Evolutionary conservation across 2,888 invertebrate species (phyloP).

Genomic region (Hoplodrina blanda): DNA sequence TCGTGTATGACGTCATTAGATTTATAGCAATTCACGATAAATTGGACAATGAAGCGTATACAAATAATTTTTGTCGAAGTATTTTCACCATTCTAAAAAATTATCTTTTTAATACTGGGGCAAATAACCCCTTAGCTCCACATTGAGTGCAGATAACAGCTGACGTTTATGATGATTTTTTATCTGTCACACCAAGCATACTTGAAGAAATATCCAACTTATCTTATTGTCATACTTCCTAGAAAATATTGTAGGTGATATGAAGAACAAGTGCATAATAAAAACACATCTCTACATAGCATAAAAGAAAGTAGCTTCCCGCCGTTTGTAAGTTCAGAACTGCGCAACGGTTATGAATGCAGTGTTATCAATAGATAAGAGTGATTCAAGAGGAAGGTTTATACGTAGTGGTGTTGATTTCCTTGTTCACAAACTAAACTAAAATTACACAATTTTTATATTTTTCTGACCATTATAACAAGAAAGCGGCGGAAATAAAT

Average conservation of each 20-base stretch:
- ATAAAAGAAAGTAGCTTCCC: no score
- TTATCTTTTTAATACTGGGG: slow-evolving; percentile 9
- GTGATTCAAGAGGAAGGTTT: no score
- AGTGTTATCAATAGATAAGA: no score
- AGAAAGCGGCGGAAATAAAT: no score
- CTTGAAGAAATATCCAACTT: slow-evolving; percentile 8
- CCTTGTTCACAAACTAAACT: no score
- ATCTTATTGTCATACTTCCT: slow-evolving; percentile 38
- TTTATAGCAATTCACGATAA: slow-evolving; percentile 18
- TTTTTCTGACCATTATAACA: no score
- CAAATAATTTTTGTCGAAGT: neutral
- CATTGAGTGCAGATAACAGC: slow-evolving; percentile 1
- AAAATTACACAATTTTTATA: no score
- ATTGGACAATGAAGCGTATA: neutral
- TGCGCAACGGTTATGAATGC: no score
- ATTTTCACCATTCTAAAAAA: neutral
- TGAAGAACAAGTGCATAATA: slow-evolving; percentile 15
- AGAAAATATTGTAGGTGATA: slow-evolving; percentile 17
- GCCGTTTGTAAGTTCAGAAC: no score
- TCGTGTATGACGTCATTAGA: slow-evolving; percentile 44
- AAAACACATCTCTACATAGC: neutral
- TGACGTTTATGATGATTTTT: slow-evolving; percentile 23
- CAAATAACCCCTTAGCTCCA: neutral
- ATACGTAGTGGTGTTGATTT: no score
- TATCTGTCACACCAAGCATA: slow-evolving; percentile 14